Base-by-base conservation (phyloP, 1,140 invertebrate species). In the Acromyrmex heyeri region DNA sequence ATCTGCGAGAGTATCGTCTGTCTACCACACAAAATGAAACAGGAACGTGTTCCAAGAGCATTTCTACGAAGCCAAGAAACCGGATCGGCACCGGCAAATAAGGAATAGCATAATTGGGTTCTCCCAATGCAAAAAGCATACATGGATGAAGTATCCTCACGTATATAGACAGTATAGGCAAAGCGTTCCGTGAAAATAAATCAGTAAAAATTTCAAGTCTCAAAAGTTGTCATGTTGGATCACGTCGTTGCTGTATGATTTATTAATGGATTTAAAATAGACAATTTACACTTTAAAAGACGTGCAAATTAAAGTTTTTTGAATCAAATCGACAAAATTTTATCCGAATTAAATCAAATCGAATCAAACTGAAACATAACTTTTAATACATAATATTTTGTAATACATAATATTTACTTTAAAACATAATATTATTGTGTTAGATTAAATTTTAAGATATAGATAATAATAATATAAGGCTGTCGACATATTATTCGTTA, bases 41-140 rank as follows among this genome's bases (percentile, higher is more conserved):
- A 24, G 5, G 21, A 44, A 64, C 75, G 48, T 10, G 48, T 30
- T 81, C 2, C 18, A 55, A 24, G 12, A 34, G 12, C 8, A 21
- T 38, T 79, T 69, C 64, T 69, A 38, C 21, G 44, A 79, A 53
- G n/a, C n/a, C n/a, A 14, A 65, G 21, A 79, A 78, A 44, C 73
- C 34, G 73, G 73, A 76, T 7, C 16, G 18, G 18, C 6, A 24
- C 3, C 18, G 8, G 8, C 38, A 27, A 50, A 78, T 78, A 38
- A 61, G 34, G 57, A 21, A 8, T 59, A 34, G 3, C 24, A 14
- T 34, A 44, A 61, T 24, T 24, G 21, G 34, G 0, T 16, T 75
- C n/a, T 75, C n/a, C 21, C 38, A 16, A 4, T 59, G 30, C 16
- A 76, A 76, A 76, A 76, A 76, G 30, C 53, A 16, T 24, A 2